Conservation (phyloP, 2,113 vertebrate genomes). For the Zosterops lateralis region DNA sequence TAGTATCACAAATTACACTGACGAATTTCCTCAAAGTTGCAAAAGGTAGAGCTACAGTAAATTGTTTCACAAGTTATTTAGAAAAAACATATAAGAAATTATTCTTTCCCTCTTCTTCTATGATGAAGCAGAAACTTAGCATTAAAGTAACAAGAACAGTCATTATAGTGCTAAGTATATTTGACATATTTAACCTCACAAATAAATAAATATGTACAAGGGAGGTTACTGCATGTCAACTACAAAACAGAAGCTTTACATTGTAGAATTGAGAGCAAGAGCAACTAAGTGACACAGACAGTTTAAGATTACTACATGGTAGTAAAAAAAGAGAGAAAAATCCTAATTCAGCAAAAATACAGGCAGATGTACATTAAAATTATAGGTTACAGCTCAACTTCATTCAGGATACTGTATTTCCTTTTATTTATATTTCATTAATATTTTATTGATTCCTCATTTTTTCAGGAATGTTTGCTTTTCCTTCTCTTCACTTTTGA, state of each 20-base stretch:
- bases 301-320: constrained; percentile 63
- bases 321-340: constrained; percentile 47
- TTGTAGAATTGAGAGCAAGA: constrained; percentile 10
- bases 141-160: constrained; percentile 55
- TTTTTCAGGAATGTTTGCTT: constrained; percentile 9
- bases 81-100: constrained; percentile 44
- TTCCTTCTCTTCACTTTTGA: not conserved
- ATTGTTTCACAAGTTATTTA: constrained; percentile 60
- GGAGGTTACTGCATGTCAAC: constrained; percentile 53
- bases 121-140: constrained; percentile 42
- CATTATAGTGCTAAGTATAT: constrained; percentile 52
- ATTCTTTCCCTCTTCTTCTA: constrained; percentile 37
- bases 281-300: constrained; percentile 23
- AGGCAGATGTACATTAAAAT: constrained; percentile 26
- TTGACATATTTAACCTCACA: constrained; percentile 73
- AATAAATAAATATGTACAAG: constrained; percentile 85
- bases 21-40: constrained; percentile 34
- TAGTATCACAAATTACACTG: constrained; percentile 51
- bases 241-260: constrained; percentile 55
- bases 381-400: constrained; percentile 11
- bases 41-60: constrained; percentile 61
- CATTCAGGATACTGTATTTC: not conserved
- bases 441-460: constrained; percentile 25
- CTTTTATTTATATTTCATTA: constrained; percentile 1
- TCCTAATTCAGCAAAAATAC: constrained; percentile 46